These are phyloP conservation scores for Aegithalos caudatus DNA, from an alignment of 2,113 vertebrate genomes.

Conservation along the genomic window DNA sequence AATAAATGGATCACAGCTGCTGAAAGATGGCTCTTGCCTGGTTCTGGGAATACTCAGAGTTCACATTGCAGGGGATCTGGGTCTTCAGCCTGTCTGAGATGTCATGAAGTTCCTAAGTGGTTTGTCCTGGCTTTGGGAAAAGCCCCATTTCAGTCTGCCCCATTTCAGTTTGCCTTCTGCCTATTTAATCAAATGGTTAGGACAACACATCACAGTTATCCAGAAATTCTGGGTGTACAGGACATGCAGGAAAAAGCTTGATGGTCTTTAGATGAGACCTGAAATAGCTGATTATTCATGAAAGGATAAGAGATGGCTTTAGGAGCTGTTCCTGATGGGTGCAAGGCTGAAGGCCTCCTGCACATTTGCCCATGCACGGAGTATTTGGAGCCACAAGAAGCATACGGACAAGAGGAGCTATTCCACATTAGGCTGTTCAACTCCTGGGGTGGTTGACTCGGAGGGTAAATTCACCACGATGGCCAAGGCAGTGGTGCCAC, in stretches of 20 bases:
- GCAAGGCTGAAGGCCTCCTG: neutral
- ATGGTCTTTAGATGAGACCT: neutral
- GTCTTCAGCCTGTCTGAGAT: neutral
- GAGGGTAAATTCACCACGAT: neutral
- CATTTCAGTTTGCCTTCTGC: no score
- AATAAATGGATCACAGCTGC: conserved; percentile 63
- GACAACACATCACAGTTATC: neutral
- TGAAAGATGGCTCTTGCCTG: conserved; percentile 27
- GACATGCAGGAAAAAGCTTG: neutral
- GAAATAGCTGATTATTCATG: neutral
- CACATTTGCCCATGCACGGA: accelerated
- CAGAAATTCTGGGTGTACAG: neutral
- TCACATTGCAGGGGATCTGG: neutral
- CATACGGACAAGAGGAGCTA: accelerated
- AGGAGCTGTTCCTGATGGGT: neutral
- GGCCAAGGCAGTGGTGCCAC: neutral
- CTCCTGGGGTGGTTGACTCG: neutral
- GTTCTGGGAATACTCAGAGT: neutral
- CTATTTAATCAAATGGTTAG: neutral
- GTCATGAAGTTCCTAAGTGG: neutral
- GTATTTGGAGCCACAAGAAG: neutral
- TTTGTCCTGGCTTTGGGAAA: neutral
- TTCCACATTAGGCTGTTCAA: neutral
- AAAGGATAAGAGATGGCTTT: neutral
- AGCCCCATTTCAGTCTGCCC: neutral